Evolutionary conservation across 2,797 vertebrate species (phyloP).

Genomic region (Mionectes olivaceus): DNA sequence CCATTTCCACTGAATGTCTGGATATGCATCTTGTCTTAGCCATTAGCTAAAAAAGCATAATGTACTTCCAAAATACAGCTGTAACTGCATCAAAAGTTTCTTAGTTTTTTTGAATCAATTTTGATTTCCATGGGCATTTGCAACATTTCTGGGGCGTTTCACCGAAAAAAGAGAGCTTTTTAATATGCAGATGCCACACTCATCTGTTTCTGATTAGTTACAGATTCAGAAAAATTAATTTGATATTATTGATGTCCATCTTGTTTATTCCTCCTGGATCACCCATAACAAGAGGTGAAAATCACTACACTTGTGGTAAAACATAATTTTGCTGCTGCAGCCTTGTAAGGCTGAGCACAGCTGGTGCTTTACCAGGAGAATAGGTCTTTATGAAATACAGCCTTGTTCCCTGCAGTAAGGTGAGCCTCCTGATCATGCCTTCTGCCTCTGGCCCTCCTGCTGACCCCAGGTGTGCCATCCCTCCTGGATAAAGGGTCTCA

Average conservation of each 20-base stretch:
- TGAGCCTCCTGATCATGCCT: neutral
- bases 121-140: neutral
- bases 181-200: accelerated
- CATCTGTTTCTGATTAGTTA: accelerated
- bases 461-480: neutral
- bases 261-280: neutral
- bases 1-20: neutral
- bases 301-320: neutral
- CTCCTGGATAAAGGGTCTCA: neutral
- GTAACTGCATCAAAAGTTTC: neutral
- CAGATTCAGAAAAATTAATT: neutral
- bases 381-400: neutral
- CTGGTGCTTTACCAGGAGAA: neutral
- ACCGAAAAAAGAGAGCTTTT: neutral
- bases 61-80: neutral
- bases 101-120: neutral
- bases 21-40: neutral
- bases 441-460: neutral
- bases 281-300: neutral
- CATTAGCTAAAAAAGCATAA: neutral
- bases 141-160: neutral
- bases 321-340: neutral
- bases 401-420: neutral
- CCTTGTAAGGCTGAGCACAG: accelerated
- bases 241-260: neutral